A percentile compares a stretch with the other conserved stretches of the same genome.
phyloP scores from a whole-genome alignment of 2,888 invertebrate genomes.

The Hypselothyrea guttata region DNA sequence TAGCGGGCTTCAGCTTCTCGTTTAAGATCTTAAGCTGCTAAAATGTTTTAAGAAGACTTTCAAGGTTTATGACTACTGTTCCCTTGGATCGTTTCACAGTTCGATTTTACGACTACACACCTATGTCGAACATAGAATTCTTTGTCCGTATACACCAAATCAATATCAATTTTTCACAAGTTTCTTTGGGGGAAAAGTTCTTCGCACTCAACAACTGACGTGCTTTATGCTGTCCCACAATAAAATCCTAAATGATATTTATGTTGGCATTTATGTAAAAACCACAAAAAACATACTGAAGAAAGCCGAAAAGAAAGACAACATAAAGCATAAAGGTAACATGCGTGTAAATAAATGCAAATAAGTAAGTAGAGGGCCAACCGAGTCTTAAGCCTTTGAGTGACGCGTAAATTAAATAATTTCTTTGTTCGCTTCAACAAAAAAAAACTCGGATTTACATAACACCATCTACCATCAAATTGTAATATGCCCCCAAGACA shows the following conservation, averaged over 20 bases:
- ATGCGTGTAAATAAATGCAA: slow-evolving; percentile 76
- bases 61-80: slow-evolving; percentile 42
- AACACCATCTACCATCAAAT: slow-evolving; percentile 48
- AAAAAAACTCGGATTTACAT: slow-evolving; percentile 62
- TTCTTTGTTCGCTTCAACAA: slow-evolving; percentile 53
- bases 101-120: slow-evolving; percentile 31
- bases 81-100: slow-evolving; percentile 15
- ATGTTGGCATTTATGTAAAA: slow-evolving; percentile 69
- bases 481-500: slow-evolving; percentile 34
- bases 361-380: slow-evolving; percentile 31
- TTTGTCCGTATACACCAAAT: slow-evolving; percentile 51
- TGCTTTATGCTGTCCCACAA: slow-evolving; percentile 58
- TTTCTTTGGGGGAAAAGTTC: slow-evolving; percentile 32
- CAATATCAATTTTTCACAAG: slow-evolving; percentile 73
- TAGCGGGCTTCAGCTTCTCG: slow-evolving; percentile 5
- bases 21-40: slow-evolving; percentile 35
- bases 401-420: slow-evolving; percentile 73
- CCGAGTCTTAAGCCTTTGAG: slow-evolving; percentile 37
- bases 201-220: slow-evolving; percentile 50
- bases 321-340: slow-evolving; percentile 44
- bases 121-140: slow-evolving; percentile 22
- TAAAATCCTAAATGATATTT: slow-evolving; percentile 67
- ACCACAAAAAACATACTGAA: slow-evolving; percentile 53
- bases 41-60: slow-evolving; percentile 31
- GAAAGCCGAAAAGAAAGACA: slow-evolving; percentile 39